phyloP scores from a whole-genome alignment of 2,888 invertebrate genomes.

The Lasioglossum lativentre region DNA sequence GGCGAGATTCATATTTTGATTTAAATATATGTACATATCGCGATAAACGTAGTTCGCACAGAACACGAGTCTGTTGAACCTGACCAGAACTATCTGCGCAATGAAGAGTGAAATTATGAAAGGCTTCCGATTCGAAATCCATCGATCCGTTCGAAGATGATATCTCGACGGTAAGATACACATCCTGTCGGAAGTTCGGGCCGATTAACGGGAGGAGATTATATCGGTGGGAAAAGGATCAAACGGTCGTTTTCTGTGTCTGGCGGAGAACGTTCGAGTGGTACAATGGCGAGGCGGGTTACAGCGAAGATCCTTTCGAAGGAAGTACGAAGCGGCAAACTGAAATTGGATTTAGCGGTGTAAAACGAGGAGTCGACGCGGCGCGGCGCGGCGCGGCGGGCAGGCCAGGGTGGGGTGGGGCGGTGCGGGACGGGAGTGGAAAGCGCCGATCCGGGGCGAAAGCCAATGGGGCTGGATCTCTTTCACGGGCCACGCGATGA shows the following conservation, averaged over 20 bases:
- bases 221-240: not conserved
- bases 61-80: not conserved
- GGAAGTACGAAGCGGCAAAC: conserved; percentile 65
- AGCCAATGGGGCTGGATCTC: conserved; percentile 54
- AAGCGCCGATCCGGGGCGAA: conserved; percentile 38
- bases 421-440: not conserved
- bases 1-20: not conserved
- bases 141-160: not conserved
- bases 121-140: not conserved
- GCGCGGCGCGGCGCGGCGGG: not conserved
- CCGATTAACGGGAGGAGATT: conserved; percentile 27
- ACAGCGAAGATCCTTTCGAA: conserved; percentile 48
- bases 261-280: conserved; percentile 13
- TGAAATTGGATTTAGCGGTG: conserved; percentile 73
- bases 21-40: no score
- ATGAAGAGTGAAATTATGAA: not conserved
- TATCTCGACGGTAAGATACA: not conserved
- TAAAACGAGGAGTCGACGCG: conserved; percentile 62
- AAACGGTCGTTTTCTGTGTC: not conserved
- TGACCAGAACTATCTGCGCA: no score
- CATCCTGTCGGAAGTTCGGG: not conserved
- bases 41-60: not conserved
- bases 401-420: not conserved
- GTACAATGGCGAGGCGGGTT: conserved; percentile 33
- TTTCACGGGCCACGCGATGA: conserved; percentile 64